These are phyloP conservation scores for Collichthys lucidus DNA, from an alignment of 2,113 vertebrate genomes.

Conservation along the genomic window DNA sequence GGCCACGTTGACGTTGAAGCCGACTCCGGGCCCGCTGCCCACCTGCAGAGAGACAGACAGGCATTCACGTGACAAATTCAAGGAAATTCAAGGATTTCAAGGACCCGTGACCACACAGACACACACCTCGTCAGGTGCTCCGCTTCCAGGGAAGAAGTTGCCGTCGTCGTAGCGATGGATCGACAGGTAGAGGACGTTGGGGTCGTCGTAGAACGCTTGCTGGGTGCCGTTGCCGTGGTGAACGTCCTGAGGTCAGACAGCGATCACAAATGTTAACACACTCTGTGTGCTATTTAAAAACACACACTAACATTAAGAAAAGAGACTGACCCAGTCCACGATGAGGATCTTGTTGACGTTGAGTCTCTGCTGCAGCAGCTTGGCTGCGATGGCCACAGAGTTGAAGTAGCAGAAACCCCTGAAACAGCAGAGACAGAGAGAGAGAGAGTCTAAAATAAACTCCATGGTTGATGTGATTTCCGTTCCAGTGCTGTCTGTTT, in stretches of 20 bases:
- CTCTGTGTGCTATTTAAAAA: background rate
- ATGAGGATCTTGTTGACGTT: conserved; percentile 93
- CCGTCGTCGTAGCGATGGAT: conserved; percentile 97
- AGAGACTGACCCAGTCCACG: conserved; percentile 92
- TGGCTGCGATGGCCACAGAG: conserved; percentile 94
- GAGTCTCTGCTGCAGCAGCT: conserved; percentile 88
- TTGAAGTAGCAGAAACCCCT: conserved; percentile 99
- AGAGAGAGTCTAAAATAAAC: conserved; percentile 38
- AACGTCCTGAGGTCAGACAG: conserved; percentile 77
- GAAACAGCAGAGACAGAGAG: conserved; percentile 41
- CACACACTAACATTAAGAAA: background rate
- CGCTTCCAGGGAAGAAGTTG: conserved; percentile 98
- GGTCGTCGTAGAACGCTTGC: conserved; percentile 94
- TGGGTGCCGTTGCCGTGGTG: conserved; percentile 89
- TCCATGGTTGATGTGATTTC: conserved; percentile 36
- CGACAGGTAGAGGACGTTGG: conserved; percentile 93
- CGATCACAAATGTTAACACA: background rate
- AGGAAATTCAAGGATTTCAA: too few relatives aligned
- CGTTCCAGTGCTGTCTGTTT: conserved; percentile 30
- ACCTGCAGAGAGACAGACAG: conserved; percentile 81
- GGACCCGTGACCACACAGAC: too few relatives aligned
- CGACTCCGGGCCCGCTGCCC: conserved; percentile 92
- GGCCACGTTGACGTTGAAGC: conserved; percentile 96
- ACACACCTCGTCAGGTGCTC: conserved; percentile 92
- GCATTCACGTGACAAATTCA: background rate